Conservation (phyloP, 2,797 vertebrate species). For the Gambusia yucatana region DNA sequence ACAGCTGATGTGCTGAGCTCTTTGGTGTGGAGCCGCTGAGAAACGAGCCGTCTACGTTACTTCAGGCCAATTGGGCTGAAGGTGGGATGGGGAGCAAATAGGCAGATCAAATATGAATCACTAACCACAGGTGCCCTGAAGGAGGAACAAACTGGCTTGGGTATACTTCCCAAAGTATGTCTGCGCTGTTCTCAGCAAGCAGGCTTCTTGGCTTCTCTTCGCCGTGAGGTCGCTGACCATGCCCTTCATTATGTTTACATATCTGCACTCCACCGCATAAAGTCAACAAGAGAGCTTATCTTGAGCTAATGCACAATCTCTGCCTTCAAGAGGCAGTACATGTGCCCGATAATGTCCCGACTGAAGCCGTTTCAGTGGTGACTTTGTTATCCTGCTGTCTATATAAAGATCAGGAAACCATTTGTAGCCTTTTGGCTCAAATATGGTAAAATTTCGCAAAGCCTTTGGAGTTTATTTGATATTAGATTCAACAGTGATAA, state of each 20-base stretch:
- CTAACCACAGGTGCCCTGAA: slow-evolving; percentile 46
- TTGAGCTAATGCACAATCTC: slow-evolving; percentile 21
- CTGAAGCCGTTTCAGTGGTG: slow-evolving; percentile 36
- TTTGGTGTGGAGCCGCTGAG: slow-evolving; percentile 58
- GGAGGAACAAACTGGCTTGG: slow-evolving; percentile 30
- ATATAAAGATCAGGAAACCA: slow-evolving; percentile 51
- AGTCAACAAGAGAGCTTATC: slow-evolving; percentile 29
- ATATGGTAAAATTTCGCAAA: slow-evolving; percentile 9
- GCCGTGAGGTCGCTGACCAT: neutral
- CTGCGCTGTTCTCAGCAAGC: neutral
- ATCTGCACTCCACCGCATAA: slow-evolving; percentile 16
- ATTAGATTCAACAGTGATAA: neutral
- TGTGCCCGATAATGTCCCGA: slow-evolving; percentile 40
- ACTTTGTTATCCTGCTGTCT: slow-evolving; percentile 52
- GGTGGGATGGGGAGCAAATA: slow-evolving; percentile 27
- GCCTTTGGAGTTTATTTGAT: slow-evolving; percentile 2
- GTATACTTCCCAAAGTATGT: neutral
- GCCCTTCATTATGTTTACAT: slow-evolving; percentile 1
- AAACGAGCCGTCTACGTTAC: slow-evolving; percentile 50
- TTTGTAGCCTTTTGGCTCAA: slow-evolving; percentile 39
- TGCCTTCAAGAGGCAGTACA: slow-evolving; percentile 43
- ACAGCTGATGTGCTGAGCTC: slow-evolving; percentile 55
- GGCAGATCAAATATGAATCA: slow-evolving; percentile 50
- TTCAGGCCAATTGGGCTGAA: slow-evolving; percentile 50
- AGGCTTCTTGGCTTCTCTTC: neutral